Evolutionary conservation across 1,140 invertebrate species (phyloP), one percentile per base, ranked within the genome.

Genomic region (Ips typographus): DNA sequence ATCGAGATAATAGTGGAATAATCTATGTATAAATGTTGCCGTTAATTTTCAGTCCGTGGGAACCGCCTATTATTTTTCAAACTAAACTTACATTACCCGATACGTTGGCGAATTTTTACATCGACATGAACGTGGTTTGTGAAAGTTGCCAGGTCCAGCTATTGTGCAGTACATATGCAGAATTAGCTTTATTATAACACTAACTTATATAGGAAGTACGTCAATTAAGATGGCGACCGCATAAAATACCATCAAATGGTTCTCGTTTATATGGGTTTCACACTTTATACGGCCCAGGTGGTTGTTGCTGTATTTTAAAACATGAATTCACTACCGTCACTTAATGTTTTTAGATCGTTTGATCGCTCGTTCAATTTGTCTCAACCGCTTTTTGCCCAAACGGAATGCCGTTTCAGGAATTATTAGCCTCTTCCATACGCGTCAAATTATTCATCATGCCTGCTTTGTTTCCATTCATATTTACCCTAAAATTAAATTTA

Each of bases 341-440:
- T 5, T 47, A 4, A n/a, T 47, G 4, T 47, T 4, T 55, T 37
- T 55, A 55, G 8, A 55, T 22, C 52, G 52, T 59, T 40, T 59
- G 57, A 59, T 41, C 38, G 40, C 38, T 42, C 57, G 57, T 42
- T 38, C 57, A 59, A 59, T 59, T 59, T 59, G 57, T 59, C 57
- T 59, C 57, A 59, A 41, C 57, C 57, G 40, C 57, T 59, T 59
- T 59, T 59, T 59, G 57, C 8, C 37, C 38, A 36, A 7, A 38
- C 8, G 38, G 57, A 59, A 59, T 59, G 57, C 57, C 8, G 57
- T 42, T 4, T 40, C 57, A 59, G 40, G 57, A 59, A 59, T 59
- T 59, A 42, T 42, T 42, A 36, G 53, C 53, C 53, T 39, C 22
- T 22, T 22, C 22, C 22, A 22, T 22, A 22, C 22, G 22, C 22